These are phyloP conservation scores for Corythaixoides concolor DNA, from an alignment of 2,113 vertebrate species.

Conservation along the genomic window DNA sequence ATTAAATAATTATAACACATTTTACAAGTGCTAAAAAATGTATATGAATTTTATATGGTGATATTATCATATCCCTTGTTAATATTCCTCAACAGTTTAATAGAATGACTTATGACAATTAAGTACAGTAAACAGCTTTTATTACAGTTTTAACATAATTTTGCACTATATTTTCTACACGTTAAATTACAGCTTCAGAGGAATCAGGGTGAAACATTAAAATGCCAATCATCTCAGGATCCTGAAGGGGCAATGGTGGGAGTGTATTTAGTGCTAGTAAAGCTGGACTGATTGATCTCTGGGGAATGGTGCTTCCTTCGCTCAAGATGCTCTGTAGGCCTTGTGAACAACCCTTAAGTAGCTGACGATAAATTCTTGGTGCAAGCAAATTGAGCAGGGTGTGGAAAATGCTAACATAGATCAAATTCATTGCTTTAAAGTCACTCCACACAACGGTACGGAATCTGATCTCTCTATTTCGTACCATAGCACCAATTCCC, in stretches of 20 bases:
- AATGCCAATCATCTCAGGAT: neutral
- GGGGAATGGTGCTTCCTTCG: neutral
- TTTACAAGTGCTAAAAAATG: slow-evolving; percentile 40
- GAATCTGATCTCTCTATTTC: neutral
- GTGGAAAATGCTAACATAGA: neutral
- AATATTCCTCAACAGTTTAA: slow-evolving; percentile 40
- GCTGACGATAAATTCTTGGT: neutral
- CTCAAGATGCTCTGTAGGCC: neutral
- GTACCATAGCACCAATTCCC: neutral
- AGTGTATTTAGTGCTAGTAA: neutral
- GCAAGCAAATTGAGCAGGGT: neutral
- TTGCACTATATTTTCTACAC: neutral
- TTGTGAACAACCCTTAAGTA: neutral
- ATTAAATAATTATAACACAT: slow-evolving; percentile 59
- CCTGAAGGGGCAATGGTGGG: neutral
- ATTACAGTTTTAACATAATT: slow-evolving; percentile 33
- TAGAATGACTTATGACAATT: slow-evolving; percentile 47
- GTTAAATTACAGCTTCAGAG: neutral
- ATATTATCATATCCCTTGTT: slow-evolving; percentile 45
- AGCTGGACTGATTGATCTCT: neutral
- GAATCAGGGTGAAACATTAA: neutral
- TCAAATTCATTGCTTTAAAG: neutral
- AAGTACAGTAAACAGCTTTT: slow-evolving; percentile 49
- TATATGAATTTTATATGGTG: slow-evolving; percentile 31
- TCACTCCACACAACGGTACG: neutral